phyloP scores from a whole-genome alignment of 35 echinoderm and acorn worm species.

The Nesometra sesokonis region DNA sequence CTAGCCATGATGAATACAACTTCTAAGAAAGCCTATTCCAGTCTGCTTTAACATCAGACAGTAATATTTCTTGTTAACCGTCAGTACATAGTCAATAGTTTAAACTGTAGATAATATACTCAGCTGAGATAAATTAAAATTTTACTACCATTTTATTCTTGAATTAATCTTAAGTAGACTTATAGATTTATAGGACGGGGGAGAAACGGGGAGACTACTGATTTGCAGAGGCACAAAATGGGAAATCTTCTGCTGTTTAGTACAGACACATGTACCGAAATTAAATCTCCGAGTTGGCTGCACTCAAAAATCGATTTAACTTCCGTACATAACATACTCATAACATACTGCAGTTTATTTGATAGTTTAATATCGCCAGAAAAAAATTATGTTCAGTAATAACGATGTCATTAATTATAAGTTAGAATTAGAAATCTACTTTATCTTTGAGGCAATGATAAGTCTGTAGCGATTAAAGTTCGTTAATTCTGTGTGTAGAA shows the following conservation, averaged over 20 bases:
- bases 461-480: background rate
- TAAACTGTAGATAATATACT: background rate
- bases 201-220: background rate
- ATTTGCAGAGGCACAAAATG: background rate
- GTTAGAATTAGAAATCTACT: background rate
- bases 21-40: too few relatives aligned
- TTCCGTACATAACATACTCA: background rate
- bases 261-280: background rate
- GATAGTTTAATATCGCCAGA: background rate
- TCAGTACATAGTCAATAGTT: background rate
- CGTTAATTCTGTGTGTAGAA: background rate
- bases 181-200: background rate
- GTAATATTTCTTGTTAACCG: background rate
- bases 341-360: background rate
- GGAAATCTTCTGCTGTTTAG: background rate
- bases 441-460: background rate
- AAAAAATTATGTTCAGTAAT: background rate
- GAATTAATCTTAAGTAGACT: background rate
- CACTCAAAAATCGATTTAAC: background rate
- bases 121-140: background rate
- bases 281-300: background rate
- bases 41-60: background rate
- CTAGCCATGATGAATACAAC: background rate
- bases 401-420: background rate
- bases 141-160: background rate